A percentile compares a stretch with the other conserved stretches of the same genome.
These are phyloP conservation scores for Platyscapa corneri DNA, from an alignment of 1,140 invertebrate species.

Conservation along the genomic window DNA sequence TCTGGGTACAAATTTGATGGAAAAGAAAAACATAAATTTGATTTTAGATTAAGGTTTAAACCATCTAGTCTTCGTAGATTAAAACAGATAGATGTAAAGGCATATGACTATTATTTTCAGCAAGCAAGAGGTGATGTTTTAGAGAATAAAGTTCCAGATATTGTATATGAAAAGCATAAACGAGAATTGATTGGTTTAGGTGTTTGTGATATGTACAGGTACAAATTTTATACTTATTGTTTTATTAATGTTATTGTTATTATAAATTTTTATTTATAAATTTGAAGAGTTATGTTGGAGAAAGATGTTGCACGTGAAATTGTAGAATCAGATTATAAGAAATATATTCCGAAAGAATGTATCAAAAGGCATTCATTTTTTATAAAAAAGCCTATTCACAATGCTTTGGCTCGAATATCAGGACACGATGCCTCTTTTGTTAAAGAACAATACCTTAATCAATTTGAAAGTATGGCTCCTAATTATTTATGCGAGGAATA, in stretches of 20 bases:
- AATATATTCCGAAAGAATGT: conserved; percentile 86
- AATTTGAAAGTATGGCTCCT: conserved; percentile 84
- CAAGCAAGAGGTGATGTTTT: conserved; percentile 88
- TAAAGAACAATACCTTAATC: conserved; percentile 85
- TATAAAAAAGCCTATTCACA: conserved; percentile 83
- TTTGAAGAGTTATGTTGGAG: conserved; percentile 82
- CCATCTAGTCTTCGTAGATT: conserved; percentile 79
- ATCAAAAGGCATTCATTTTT: conserved; percentile 83
- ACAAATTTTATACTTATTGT: conserved; percentile 34
- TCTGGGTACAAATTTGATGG: conserved; percentile 74
- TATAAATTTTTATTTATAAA: conserved; percentile 55
- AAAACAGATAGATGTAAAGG: conserved; percentile 80
- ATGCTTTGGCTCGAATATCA: conserved; percentile 79
- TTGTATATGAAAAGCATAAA: conserved; percentile 84
- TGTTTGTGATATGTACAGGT: conserved; percentile 88
- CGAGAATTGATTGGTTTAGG: conserved; percentile 86
- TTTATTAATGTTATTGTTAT: conserved; percentile 18
- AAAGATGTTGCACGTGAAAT: conserved; percentile 78
- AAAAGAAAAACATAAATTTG: conserved; percentile 77
- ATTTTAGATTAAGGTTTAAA: conserved; percentile 87
- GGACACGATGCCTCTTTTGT: conserved; percentile 80
- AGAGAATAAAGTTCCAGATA: conserved; percentile 84
- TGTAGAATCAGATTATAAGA: conserved; percentile 85
- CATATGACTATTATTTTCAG: conserved; percentile 90
- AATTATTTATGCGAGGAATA: conserved; percentile 88